Evolutionary conservation across 2,797 vertebrate species (phyloP), one percentile per base, ranked within the genome.

Genomic region (Hapalemur alaotrensis): DNA sequence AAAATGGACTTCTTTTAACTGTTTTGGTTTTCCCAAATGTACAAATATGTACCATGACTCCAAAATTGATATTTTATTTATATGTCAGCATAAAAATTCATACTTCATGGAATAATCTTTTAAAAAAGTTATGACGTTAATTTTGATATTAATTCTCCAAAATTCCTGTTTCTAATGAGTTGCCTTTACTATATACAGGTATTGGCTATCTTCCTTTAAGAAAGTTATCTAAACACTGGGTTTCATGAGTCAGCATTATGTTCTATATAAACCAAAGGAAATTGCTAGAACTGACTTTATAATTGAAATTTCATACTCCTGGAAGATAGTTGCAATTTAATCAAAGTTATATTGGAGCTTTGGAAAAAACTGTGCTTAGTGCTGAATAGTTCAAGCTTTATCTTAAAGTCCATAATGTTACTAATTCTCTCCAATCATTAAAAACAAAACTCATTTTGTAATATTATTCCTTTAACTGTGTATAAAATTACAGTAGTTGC

Each of bases 401-500:
- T 78, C 4, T 7, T 85, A 20, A 86, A 91, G 35, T 69, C 59
- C 85, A 7, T 88, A 76, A 80, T 67, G 32, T 89, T 54, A 90
- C 18, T 80, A 92, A 82, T 93, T 87, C 1, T 54, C 13, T 95
- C 22, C 14, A 87, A 8, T 46, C 22, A 54, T 78, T 88, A 43
- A 88, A 95, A 89, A 43, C 7, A 90, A 93, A 79, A 80, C 1
- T 83, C 54, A 86, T 63, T 95, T 95, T 86, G 3, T 83, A 89
- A 59, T 41, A 80, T n/a, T 95, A 7, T 79, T 91, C 7, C 38
- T 93, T 89, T 97, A 2, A 84, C n/a, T 85, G n/a, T 23, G 2
- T 67, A 54, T 61, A 81, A 93, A 95, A 79, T 59, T 75, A 57
- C 30, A 79, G 10, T 70, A 61, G 6, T 59, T 96, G 3, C 3